Evolutionary conservation across 2,113 vertebrate genomes (phyloP), one percentile per base, ranked within the genome.

Genomic region (Isurus oxyrinchus): DNA sequence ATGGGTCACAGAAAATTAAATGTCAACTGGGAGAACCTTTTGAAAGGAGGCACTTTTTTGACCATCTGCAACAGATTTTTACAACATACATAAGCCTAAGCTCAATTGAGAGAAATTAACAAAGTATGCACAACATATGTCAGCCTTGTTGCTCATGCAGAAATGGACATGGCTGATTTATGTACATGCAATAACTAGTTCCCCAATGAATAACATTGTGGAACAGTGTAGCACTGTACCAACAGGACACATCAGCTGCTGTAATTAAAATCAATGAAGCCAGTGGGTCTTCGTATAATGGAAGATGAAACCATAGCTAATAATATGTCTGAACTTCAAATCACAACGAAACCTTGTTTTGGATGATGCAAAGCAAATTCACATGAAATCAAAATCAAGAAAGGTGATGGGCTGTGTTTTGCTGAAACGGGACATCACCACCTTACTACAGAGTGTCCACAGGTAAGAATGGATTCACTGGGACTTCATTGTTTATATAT

Each of bases 251-350:
- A 8, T n/a, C 14, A 40, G 61, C 61, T 95, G 61, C 59, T 67
- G 93, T 67, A 67, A 67, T 69, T 67, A 95, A 95, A 95, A 67
- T 69, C n/a, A 95, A 95, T 69, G 61, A 95, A 95, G 19, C 16
- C 44, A 67, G 19, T 27, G 8, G 93, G 21, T 44, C 63, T 69
- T 95, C 21, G 23, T 57, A 95, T 49, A 69, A 95, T 67, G 40
- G 23, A 95, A 4, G 21, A 40, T 21, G n/a, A 95, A 95, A 95
- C 44, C 61, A 40, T 3, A 67, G n/a, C 91, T 11, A 63, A 11
- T 94, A 94, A 66, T 66, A 44, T 10, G 31, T 67, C 25, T 49
- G 66, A 94, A 67, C 93, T 94, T 63, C n/a, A 40, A 95, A 95
- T 95, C 93, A 44, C n/a, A 69, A 95, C 23, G 35, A 67, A 95